These are phyloP conservation scores for Drymonia ruficornis DNA, from an alignment of 2,888 invertebrate genomes.

Conservation along the genomic window DNA sequence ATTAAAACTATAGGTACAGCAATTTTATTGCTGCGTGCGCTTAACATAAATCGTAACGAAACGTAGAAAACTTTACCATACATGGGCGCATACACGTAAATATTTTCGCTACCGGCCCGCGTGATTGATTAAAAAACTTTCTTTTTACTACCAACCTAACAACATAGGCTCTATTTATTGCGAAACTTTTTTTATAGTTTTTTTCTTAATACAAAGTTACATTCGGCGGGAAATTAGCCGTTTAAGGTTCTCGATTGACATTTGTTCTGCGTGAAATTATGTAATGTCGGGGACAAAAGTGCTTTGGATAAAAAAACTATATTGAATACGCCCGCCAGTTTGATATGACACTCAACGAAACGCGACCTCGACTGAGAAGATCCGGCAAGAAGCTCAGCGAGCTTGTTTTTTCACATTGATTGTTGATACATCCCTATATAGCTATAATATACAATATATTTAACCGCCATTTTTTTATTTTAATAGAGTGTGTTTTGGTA, in stretches of 20 bases:
- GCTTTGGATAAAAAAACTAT: slow-evolving; percentile 1
- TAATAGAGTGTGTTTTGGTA: no score
- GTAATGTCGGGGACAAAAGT: slow-evolving; percentile 28
- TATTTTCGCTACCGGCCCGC: slow-evolving; percentile 30
- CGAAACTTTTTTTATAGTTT: slow-evolving; percentile 37
- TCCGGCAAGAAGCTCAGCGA: no score
- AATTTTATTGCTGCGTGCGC: background rate
- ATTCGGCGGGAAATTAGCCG: slow-evolving; percentile 46
- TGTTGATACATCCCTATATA: no score
- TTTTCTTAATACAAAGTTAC: slow-evolving; percentile 43
- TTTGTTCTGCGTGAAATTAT: slow-evolving; percentile 45
- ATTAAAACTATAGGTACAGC: no score
- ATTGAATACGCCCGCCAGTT: background rate
- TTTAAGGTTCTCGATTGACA: slow-evolving; percentile 44
- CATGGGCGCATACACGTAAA: slow-evolving; percentile 32
- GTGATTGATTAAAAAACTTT: slow-evolving; percentile 50
- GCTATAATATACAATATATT: no score
- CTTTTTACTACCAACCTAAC: slow-evolving; percentile 41
- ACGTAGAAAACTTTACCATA: slow-evolving; percentile 31
- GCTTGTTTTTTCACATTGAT: no score
- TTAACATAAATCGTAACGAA: background rate
- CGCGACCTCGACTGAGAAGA: no score
- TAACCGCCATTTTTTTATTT: no score
- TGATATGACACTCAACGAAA: background rate
- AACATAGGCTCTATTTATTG: slow-evolving; percentile 36